Evolutionary conservation across 2,797 vertebrate genomes (phyloP).

Genomic region (Manis crassicaudata): DNA sequence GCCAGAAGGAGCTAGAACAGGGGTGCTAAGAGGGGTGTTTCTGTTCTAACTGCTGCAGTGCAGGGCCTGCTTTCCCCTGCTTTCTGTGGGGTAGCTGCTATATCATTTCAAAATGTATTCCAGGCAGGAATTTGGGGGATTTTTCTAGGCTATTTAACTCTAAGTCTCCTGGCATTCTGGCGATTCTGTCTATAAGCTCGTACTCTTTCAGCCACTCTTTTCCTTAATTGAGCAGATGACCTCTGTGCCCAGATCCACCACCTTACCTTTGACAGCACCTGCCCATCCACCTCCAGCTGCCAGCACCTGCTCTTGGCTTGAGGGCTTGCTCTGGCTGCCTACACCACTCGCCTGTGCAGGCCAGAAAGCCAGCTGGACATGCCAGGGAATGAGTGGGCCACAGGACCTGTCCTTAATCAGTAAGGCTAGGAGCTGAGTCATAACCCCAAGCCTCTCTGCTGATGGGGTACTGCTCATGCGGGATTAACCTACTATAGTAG

Average conservation of each 20-base stretch:
- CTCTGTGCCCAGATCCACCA: background rate
- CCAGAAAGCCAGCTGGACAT: background rate
- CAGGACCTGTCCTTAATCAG: background rate
- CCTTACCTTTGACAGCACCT: background rate
- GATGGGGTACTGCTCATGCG: background rate
- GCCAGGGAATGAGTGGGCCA: background rate
- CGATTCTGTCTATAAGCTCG: background rate
- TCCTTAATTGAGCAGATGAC: background rate
- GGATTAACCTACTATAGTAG: background rate
- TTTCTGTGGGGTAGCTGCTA: background rate
- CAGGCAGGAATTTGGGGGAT: background rate
- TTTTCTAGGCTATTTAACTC: background rate
- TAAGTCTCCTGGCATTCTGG: background rate
- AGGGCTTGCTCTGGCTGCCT: background rate
- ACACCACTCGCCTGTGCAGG: background rate
- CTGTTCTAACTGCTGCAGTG: background rate
- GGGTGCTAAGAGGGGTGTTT: background rate
- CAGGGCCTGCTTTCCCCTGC: background rate
- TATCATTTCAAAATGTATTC: background rate
- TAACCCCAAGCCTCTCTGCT: background rate
- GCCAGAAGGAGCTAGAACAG: background rate
- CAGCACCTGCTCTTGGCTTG: background rate
- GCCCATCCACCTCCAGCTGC: background rate
- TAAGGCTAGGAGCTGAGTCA: background rate
- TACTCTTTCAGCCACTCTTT: background rate